Conservation (phyloP, 2,888 invertebrate genomes). For the Cheilosia soror region DNA sequence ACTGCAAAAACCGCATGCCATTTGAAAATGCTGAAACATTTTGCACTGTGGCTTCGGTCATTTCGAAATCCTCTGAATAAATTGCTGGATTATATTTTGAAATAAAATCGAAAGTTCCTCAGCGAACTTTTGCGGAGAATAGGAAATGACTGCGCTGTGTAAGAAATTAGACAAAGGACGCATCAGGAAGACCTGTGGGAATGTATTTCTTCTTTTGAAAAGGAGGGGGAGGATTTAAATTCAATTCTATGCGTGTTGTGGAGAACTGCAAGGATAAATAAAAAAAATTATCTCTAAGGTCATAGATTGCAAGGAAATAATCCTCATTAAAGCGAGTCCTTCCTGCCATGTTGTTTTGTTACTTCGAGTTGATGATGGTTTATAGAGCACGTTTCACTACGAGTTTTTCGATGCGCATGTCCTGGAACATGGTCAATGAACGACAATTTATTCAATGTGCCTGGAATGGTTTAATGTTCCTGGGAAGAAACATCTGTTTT, state of each 20-base stretch:
- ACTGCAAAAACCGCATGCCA: constrained; percentile 58
- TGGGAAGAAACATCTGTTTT: constrained; percentile 74
- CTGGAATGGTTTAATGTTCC: constrained; percentile 52
- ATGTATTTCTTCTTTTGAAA: background rate
- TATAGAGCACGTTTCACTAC: constrained; percentile 73
- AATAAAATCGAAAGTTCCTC: constrained; percentile 70
- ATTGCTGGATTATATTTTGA: constrained; percentile 68
- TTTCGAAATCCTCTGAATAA: constrained; percentile 67
- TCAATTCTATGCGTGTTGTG: background rate
- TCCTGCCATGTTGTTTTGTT: constrained; percentile 70
- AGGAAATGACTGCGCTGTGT: constrained; percentile 30
- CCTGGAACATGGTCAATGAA: constrained; percentile 75
- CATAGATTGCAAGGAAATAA: constrained; percentile 16
- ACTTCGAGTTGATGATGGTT: constrained; percentile 14
- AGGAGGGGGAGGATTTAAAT: background rate
- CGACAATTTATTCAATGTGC: constrained; percentile 65
- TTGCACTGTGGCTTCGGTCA: constrained; percentile 72
- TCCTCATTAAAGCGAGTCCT: constrained; percentile 64
- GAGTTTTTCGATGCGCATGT: constrained; percentile 43
- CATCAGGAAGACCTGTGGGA: constrained; percentile 39
- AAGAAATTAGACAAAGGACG: constrained; percentile 17
- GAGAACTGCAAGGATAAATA: background rate
- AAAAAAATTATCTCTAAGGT: background rate
- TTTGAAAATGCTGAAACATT: constrained; percentile 68
- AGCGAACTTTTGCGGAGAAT: background rate